These are phyloP conservation scores for Platynereis dumerilii DNA, from an alignment of 2,888 invertebrate species.

Conservation along the genomic window DNA sequence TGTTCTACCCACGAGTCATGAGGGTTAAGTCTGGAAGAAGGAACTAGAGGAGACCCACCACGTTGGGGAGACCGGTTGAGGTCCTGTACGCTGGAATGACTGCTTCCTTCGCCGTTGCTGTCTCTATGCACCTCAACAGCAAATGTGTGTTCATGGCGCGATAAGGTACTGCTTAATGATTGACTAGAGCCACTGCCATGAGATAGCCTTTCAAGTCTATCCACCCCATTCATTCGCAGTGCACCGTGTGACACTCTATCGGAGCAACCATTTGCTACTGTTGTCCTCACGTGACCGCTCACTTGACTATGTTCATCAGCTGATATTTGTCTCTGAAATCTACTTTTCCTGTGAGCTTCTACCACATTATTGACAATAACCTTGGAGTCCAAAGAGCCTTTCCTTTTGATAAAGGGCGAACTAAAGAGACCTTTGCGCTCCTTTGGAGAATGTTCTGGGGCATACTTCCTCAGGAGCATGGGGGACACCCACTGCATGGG, in stretches of 20 bases:
- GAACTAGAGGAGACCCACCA: neutral
- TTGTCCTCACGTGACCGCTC: neutral
- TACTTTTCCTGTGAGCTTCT: neutral
- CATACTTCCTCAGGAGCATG: conserved; percentile 19
- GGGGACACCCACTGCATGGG: conserved; percentile 24
- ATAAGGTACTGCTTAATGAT: neutral
- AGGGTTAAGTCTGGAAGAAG: neutral
- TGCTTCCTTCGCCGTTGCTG: neutral
- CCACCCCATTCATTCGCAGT: neutral
- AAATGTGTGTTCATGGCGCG: conserved; percentile 1
- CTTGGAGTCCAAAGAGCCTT: conserved; percentile 21
- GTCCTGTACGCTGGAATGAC: neutral
- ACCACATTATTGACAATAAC: neutral
- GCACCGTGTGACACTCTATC: neutral
- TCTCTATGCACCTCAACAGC: conserved; percentile 1
- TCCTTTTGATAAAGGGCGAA: conserved; percentile 22
- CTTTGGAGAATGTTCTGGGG: conserved; percentile 7
- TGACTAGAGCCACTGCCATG: conserved; percentile 5
- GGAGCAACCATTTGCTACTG: too few species aligned
- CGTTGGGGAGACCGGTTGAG: neutral
- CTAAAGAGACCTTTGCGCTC: conserved; percentile 22
- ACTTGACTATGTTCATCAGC: conserved; percentile 1
- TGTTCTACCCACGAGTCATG: neutral
- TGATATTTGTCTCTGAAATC: conserved; percentile 5
- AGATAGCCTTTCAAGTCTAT: conserved; percentile 1